Evolutionary conservation across 64 coral and sea anemone species (phyloP).

Genomic region (Montipora sp.): DNA sequence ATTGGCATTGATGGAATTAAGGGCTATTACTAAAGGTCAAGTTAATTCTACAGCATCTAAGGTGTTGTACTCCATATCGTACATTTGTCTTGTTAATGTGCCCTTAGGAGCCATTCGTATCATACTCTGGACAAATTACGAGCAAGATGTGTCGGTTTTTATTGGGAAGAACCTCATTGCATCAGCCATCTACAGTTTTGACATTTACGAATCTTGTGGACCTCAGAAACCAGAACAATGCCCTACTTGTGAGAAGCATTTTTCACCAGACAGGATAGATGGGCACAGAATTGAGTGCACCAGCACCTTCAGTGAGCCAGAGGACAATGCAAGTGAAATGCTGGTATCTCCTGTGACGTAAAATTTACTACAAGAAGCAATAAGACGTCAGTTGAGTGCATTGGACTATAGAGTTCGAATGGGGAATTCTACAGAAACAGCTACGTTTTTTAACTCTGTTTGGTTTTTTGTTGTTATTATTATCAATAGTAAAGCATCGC

Average conservation of each 20-base stretch:
- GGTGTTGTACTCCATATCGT: slow-evolving; percentile 79
- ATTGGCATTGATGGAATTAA: slow-evolving; percentile 74
- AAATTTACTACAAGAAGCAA: too few relatives aligned
- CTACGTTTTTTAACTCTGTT: too few relatives aligned
- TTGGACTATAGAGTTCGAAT: too few relatives aligned
- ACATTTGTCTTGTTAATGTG: slow-evolving; percentile 85
- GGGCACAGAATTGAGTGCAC: not conserved
- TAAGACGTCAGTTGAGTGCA: too few relatives aligned
- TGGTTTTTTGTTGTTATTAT: too few relatives aligned
- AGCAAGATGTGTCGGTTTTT: slow-evolving; percentile 90
- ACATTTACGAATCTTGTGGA: slow-evolving; percentile 75
- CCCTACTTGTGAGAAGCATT: slow-evolving; percentile 20
- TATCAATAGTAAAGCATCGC: too few relatives aligned
- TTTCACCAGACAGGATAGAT: slow-evolving; percentile 42
- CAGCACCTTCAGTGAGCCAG: too few relatives aligned
- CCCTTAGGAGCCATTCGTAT: slow-evolving; percentile 79
- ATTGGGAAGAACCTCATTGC: slow-evolving; percentile 91
- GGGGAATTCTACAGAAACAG: too few relatives aligned
- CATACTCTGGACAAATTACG: slow-evolving; percentile 69
- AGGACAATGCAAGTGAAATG: not conserved
- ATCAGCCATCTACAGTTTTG: slow-evolving; percentile 79
- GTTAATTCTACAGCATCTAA: slow-evolving; percentile 63
- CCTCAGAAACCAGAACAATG: slow-evolving; percentile 70
- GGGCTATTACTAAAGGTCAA: slow-evolving; percentile 76
- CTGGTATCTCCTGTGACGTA: not conserved